Conservation (phyloP, 2,113 vertebrate species). For the Pterocles orientalis region DNA sequence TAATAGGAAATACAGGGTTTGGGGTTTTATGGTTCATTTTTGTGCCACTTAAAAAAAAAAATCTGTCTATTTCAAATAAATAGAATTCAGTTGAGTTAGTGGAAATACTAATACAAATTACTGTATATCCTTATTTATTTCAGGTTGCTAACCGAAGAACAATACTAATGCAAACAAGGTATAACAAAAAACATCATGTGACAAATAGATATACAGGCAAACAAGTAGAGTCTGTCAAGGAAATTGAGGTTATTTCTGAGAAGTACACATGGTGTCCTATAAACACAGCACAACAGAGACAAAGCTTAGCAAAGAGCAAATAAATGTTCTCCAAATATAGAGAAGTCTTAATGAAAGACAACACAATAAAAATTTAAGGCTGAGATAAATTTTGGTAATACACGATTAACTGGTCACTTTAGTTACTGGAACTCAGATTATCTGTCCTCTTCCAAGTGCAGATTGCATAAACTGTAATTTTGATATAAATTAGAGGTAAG, state of each 20-base stretch:
- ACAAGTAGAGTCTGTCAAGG: background rate
- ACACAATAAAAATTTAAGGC: background rate
- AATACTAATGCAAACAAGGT: background rate
- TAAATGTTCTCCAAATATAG: background rate
- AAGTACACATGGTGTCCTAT: background rate
- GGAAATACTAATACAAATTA: background rate
- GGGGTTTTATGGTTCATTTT: background rate
- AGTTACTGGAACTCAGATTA: background rate
- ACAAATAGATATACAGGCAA: background rate
- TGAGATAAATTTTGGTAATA: background rate
- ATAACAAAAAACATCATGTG: background rate
- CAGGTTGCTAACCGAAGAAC: background rate
- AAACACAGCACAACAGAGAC: background rate
- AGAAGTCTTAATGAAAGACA: background rate
- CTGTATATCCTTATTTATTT: background rate
- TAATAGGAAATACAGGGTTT: constrained; percentile 13
- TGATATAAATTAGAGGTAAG: background rate
- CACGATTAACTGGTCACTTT: background rate
- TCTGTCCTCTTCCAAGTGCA: background rate
- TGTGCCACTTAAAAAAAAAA: background rate
- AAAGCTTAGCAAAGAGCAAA: background rate
- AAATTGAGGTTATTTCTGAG: background rate
- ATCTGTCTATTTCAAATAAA: background rate
- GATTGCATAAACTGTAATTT: background rate
- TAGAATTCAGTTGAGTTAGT: background rate